A percentile compares a stretch with the other conserved stretches of the same genome.
Evolutionary conservation across 2,888 invertebrate species (phyloP).

Genomic region (Melikaiella ostensackeni): DNA sequence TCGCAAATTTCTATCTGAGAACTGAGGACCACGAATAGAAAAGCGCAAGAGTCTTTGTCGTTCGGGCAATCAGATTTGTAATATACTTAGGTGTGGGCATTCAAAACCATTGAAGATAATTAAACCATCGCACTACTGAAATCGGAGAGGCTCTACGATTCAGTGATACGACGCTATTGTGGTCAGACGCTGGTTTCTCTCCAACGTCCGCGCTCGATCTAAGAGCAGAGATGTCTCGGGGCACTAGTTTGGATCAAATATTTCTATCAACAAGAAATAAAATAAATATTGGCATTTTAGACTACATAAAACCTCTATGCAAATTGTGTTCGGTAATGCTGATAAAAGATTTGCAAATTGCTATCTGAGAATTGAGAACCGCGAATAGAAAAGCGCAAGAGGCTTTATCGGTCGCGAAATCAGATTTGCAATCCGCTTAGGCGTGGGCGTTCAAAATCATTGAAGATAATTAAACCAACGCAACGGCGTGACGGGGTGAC

Average conservation of each 20-base stretch:
- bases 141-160: not conserved
- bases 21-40: constrained; percentile 42
- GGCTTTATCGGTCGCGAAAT: constrained; percentile 62
- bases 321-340: not conserved
- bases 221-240: too few relatives aligned
- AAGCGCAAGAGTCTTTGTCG: constrained; percentile 48
- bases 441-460: constrained; percentile 73
- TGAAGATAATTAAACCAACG: constrained; percentile 72
- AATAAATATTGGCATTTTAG: too few relatives aligned
- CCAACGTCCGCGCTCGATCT: not conserved
- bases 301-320: not conserved
- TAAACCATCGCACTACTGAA: constrained; percentile 58
- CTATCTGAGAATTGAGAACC: constrained; percentile 40
- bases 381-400: constrained; percentile 31
- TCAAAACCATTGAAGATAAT: constrained; percentile 68
- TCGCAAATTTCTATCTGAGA: not conserved
- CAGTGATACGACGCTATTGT: not conserved
- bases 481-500: constrained; percentile 65
- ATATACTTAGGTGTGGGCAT: constrained; percentile 70
- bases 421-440: constrained; percentile 73
- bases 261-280: too few relatives aligned
- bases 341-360: not conserved
- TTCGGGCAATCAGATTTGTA: constrained; percentile 70
- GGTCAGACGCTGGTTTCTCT: not conserved
- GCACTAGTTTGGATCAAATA: too few relatives aligned